These are phyloP conservation scores for Octopus sinensis DNA, from an alignment of 1,140 invertebrate genomes.

Conservation along the genomic window DNA sequence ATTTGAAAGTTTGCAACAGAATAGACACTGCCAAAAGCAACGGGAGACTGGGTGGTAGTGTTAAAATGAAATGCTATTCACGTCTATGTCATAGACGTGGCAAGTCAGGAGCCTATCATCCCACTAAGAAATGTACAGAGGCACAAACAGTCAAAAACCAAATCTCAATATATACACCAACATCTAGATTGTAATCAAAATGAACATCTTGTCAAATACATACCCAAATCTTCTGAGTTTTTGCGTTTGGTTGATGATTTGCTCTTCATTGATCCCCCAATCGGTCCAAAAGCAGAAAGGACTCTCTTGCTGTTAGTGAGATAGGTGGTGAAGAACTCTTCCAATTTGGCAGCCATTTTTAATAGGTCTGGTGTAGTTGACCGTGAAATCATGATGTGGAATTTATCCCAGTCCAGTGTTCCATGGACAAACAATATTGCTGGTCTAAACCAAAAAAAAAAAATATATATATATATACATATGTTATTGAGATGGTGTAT, in stretches of 20 bases:
- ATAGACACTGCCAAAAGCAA: no score
- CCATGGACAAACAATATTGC: conserved; percentile 91
- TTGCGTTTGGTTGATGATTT: conserved; percentile 8
- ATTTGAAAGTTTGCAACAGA: no score
- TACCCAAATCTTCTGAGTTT: conserved; percentile 19
- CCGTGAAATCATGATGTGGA: conserved; percentile 93
- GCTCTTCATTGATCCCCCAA: conserved; percentile 21
- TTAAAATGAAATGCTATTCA: no score
- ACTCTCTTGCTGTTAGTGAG: conserved; percentile 52
- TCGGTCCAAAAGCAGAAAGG: conserved; percentile 46
- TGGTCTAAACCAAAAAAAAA: conserved; percentile 62
- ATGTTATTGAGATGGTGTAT: neutral
- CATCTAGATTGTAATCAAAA: no score
- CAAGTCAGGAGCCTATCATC: no score
- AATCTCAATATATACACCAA: no score
- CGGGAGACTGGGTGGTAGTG: no score
- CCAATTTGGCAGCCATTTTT: conserved; percentile 93
- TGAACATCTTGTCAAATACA: neutral
- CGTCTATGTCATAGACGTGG: no score
- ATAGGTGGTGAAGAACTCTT: conserved; percentile 81
- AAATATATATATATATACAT: neutral
- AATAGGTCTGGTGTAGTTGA: conserved; percentile 93
- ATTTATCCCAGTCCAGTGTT: conserved; percentile 87
- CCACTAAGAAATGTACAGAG: no score
- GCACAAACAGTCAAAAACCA: no score